Base-by-base conservation (phyloP, 2,888 invertebrate genomes). In the Melinaea marsaeus region DNA sequence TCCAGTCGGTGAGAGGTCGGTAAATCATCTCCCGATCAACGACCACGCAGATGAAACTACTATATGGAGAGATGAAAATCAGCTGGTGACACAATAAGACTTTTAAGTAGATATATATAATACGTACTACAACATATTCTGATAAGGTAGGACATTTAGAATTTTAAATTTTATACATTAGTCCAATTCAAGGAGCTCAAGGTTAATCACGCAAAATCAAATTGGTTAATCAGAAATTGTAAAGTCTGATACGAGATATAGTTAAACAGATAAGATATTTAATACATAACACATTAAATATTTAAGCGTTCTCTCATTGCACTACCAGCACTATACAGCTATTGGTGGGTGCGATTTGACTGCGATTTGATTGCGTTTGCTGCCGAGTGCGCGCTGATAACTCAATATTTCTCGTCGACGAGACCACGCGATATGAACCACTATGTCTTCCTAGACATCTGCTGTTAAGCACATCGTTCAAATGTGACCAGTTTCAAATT, bases 311-410 rank as follows among this genome's bases (percentile, higher is more conserved):
- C 59, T 46, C 77, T 56, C 63, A n/a, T 58, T 83, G 74, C 74
- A 58, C 35, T 74, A 13, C 63, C 33, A 51, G n/a, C 75, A 56
- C 61, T 67, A 63, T 58, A 70, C 77, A 77, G 80, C 79, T 80
- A 79, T 81, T 81, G 79, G 75, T 74, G 74, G 71, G 74, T 74
- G 78, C 77, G 80, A 79, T 83, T 83, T 79, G 76, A 83, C 77
- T 81, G 83, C 80, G 81, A 75, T 85, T 82, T 84, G 84, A 84
- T 84, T 81, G 81, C 83, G 76, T 74, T 75, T 72, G 71, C n/a
- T 58, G 61, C 56, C 58, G 56, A 61, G 58, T 71, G 73, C 72
- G 71, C 67, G 63, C 62, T 81, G 79, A 79, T 79, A 79, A 76
- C 78, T 78, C 78, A 74, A 83, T 84, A 84, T 51, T 32, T 85